Percentiles rank a stretch among this genome's conserved stretches.
Conservation (phyloP, 2,888 invertebrate genomes). For the Drosophila picticornis region DNA sequence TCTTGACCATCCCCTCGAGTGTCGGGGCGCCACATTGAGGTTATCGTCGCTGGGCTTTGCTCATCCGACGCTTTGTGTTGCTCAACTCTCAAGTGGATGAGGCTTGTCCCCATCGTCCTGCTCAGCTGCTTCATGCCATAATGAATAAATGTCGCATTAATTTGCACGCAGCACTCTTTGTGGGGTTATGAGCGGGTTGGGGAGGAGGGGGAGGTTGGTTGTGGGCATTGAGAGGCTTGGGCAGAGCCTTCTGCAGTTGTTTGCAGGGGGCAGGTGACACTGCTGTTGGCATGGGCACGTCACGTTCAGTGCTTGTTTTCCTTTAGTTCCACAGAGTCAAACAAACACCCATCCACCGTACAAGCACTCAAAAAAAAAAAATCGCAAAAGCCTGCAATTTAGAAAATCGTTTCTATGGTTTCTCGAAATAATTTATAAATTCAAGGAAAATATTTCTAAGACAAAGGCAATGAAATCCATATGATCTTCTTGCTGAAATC, state of each 20-base stretch:
- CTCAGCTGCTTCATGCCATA: constrained; percentile 59
- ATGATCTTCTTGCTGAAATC: neutral
- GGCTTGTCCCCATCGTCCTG: constrained; percentile 3
- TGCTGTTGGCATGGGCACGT: constrained; percentile 27
- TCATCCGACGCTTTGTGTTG: constrained; percentile 48
- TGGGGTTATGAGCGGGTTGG: neutral
- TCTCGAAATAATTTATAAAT: neutral
- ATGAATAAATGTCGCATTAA: constrained; percentile 75
- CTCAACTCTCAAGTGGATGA: constrained; percentile 50
- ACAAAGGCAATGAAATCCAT: neutral
- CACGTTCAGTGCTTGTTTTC: constrained; percentile 53
- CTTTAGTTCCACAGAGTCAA: constrained; percentile 44
- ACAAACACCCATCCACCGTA: constrained; percentile 43
- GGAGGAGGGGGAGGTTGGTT: neutral
- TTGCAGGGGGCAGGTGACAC: neutral
- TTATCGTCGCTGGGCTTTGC: constrained; percentile 37
- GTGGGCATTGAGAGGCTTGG: neutral
- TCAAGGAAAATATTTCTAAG: neutral
- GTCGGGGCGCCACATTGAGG: constrained; percentile 39
- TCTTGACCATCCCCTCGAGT: constrained; percentile 1
- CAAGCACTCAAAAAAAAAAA: constrained; percentile 1
- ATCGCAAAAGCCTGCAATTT: neutral
- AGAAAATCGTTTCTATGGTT: neutral
- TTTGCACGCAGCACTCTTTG: constrained; percentile 65
- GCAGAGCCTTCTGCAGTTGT: neutral